A percentile compares a stretch with the other conserved stretches of the same genome.
These are phyloP conservation scores for Megalonaias nervosa DNA, from an alignment of 1,140 invertebrate species.

Conservation along the genomic window DNA sequence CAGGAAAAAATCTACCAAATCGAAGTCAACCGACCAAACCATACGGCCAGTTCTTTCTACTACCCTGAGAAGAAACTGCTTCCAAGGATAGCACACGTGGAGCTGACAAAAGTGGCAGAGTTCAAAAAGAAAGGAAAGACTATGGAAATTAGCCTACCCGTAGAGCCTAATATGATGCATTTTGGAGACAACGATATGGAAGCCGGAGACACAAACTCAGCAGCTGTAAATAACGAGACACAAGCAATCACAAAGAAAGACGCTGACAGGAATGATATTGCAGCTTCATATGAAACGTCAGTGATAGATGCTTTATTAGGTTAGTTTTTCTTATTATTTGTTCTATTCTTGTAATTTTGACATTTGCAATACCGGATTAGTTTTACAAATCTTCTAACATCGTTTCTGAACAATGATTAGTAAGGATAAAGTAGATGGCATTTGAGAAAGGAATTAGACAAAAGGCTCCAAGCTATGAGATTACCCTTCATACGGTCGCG, in stretches of 20 bases:
- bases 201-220: background rate
- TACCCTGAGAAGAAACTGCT: slow-evolving; percentile 47
- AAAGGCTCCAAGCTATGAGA: no score
- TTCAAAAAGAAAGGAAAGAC: slow-evolving; percentile 34
- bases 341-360: no score
- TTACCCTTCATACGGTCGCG: no score
- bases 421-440: no score
- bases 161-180: slow-evolving; percentile 16
- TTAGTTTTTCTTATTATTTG: no score
- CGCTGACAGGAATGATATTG: background rate
- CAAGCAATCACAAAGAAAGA: background rate
- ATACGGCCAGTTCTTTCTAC: slow-evolving; percentile 60
- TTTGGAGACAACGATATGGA: background rate
- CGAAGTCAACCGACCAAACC: slow-evolving; percentile 43
- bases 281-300: slow-evolving; percentile 1
- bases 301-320: slow-evolving; percentile 15
- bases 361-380: no score
- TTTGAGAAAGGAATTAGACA: no score
- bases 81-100: slow-evolving; percentile 47
- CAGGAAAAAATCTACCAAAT: slow-evolving; percentile 47
- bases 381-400: no score
- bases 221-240: background rate
- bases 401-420: no score
- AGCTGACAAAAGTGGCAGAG: slow-evolving; percentile 37
- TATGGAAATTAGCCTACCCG: background rate